These are phyloP conservation scores for Xestia c-nigrum DNA, from an alignment of 2,888 invertebrate genomes.

Conservation along the genomic window DNA sequence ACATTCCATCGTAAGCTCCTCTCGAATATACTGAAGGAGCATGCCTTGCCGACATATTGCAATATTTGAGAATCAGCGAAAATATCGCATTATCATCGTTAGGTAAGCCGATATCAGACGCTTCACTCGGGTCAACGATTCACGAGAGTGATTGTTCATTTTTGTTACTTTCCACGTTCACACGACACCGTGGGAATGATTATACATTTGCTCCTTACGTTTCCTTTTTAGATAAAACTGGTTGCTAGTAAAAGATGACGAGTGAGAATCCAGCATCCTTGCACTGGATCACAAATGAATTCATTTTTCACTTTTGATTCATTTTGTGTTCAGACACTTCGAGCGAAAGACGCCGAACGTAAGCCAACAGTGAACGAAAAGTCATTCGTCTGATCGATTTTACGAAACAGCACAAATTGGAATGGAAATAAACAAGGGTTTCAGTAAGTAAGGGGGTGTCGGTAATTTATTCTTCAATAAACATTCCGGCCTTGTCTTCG, in stretches of 20 bases:
- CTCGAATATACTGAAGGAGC: constrained; percentile 71
- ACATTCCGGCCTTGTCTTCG: constrained; percentile 65
- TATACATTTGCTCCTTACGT: not conserved
- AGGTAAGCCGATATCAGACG: constrained; percentile 13
- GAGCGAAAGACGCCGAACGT: not conserved
- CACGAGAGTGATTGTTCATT: not conserved
- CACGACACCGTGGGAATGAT: not conserved
- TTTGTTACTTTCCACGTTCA: not conserved
- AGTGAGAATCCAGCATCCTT: not conserved
- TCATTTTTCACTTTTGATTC: not conserved
- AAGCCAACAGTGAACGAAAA: not conserved
- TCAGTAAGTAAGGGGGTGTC: constrained; percentile 36
- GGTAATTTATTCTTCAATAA: constrained; percentile 68
- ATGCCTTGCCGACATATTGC: constrained; percentile 75
- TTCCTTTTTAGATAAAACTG: not conserved
- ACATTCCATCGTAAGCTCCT: constrained; percentile 77
- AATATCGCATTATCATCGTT: constrained; percentile 71
- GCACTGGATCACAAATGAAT: not conserved
- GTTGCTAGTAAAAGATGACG: not conserved
- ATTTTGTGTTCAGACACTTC: not conserved
- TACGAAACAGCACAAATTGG: constrained; percentile 68
- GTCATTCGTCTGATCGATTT: not conserved
- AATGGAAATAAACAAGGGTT: constrained; percentile 74
- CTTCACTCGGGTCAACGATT: not conserved
- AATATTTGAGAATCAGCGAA: constrained; percentile 76